Base-by-base conservation (phyloP, 2,113 vertebrate species). In the Circaetus gallicus region DNA sequence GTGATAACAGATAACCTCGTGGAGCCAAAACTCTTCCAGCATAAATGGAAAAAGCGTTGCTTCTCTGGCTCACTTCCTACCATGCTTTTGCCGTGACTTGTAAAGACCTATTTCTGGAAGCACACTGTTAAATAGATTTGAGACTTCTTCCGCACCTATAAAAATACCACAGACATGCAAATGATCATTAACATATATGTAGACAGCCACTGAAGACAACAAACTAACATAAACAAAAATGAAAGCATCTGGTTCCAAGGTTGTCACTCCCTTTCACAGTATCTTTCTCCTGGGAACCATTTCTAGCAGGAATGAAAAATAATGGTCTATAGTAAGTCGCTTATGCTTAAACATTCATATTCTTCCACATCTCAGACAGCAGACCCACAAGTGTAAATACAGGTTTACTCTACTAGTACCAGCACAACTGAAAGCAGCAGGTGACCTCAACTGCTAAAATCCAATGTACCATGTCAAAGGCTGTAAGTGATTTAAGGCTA, bases 211-310 rank as follows among this genome's bases (percentile, higher is more conserved):
- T 74, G 80, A 86, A 88, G 47, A 74, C 62, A 88, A 62, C 1
- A 6, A 69, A 79, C 9, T 70, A 91, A 82, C 38, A 78, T 9
- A 72, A 82, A 65, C 15, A 91, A 73, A 84, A 91, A 31, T 6
- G 31, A 42, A 47, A 55, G 9, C 43, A 55, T 50, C 61, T 18
- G 17, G 66, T 85, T 76, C 98, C 97, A 92, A 93, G 84, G 84
- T 89, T 96, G 72, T 89, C 67, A 91, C 94, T 97, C 95, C 95
- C 24, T 97, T 98, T 96, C 96, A 94, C 92, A 50, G 91, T 95
- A 91, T 94, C 95, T 97, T 92, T 93, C 92, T 97, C 81, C 92
- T 96, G 96, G 91, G 97, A 97, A 97, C 94, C 86, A 93, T 90
- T 97, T 97, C 95, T 69, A 96, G 95, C 96, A 96, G 91, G 82